Percentiles rank a stretch among this genome's conserved stretches.
These are phyloP conservation scores for Rhodophaea formosa DNA, from an alignment of 2,888 invertebrate genomes.

Conservation along the genomic window DNA sequence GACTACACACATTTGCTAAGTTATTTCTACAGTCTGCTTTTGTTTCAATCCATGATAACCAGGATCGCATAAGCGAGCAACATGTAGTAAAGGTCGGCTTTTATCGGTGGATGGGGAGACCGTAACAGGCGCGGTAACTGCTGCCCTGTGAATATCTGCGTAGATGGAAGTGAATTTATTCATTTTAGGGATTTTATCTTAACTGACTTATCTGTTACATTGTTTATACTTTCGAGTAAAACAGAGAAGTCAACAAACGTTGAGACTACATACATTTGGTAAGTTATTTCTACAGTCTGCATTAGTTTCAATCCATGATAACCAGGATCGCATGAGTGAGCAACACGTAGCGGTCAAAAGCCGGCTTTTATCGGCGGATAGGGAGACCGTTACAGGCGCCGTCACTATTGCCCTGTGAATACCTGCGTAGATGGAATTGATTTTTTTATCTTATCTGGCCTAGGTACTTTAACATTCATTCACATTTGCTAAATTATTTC, in stretches of 20 bases:
- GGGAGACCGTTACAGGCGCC: conserved; percentile 22
- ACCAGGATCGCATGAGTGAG: neutral
- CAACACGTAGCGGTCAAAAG: conserved; percentile 17
- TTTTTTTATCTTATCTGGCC: neutral
- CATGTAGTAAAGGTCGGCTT: conserved; percentile 20
- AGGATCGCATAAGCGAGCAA: neutral
- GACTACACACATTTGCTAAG: too few relatives aligned
- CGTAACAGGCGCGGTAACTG: conserved; percentile 22
- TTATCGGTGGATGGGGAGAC: conserved; percentile 14
- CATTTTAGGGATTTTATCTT: neutral
- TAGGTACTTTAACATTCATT: too few relatives aligned
- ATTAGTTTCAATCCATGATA: too few relatives aligned
- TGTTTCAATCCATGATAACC: too few relatives aligned
- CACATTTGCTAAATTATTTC: too few relatives aligned
- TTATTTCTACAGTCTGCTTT: too few relatives aligned
- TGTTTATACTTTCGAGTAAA: too few relatives aligned
- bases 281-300: too few relatives aligned
- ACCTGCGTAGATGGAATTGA: neutral
- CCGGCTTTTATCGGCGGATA: conserved; percentile 15
- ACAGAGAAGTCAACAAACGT: too few relatives aligned
- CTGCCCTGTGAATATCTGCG: neutral
- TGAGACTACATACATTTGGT: too few relatives aligned
- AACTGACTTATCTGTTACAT: neutral
- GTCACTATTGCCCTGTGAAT: conserved; percentile 5
- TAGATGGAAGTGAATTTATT: conserved; percentile 3